Conservation (phyloP, 2,113 vertebrate species). For the Isurus oxyrinchus region DNA sequence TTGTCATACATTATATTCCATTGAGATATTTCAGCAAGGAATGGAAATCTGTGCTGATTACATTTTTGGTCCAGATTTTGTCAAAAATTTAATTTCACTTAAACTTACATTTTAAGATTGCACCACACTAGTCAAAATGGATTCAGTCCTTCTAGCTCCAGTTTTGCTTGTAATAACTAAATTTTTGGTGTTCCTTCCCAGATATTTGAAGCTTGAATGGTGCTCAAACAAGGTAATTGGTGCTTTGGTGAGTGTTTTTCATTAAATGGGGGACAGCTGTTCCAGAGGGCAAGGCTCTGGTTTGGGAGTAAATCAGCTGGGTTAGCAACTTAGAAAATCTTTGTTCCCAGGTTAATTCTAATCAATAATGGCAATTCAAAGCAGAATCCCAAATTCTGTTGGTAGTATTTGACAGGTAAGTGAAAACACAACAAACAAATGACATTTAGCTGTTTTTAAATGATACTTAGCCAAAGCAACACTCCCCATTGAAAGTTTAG, state of each 20-base stretch:
- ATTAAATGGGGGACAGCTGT: neutral
- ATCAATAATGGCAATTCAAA: neutral
- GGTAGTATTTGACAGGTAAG: neutral
- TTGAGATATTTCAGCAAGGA: neutral
- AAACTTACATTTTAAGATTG: neutral
- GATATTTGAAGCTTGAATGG: too few relatives aligned
- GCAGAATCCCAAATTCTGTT: neutral
- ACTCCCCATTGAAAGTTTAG: neutral
- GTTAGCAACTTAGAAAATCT: neutral
- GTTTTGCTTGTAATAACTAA: neutral
- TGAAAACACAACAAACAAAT: neutral
- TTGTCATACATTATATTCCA: neutral
- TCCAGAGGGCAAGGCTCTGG: neutral
- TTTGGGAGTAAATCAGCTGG: neutral
- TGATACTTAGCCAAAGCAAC: neutral
- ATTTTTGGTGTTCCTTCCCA: neutral
- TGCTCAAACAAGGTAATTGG: neutral
- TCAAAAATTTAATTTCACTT: neutral
- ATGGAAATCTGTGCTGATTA: neutral
- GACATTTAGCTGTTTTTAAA: neutral
- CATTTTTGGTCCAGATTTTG: neutral
- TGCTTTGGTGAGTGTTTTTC: neutral
- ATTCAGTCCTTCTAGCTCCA: neutral
- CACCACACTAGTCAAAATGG: neutral
- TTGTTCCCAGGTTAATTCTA: neutral